These are phyloP conservation scores for Chrysotoxum bicinctum DNA, from an alignment of 2,888 invertebrate genomes.

Conservation along the genomic window DNA sequence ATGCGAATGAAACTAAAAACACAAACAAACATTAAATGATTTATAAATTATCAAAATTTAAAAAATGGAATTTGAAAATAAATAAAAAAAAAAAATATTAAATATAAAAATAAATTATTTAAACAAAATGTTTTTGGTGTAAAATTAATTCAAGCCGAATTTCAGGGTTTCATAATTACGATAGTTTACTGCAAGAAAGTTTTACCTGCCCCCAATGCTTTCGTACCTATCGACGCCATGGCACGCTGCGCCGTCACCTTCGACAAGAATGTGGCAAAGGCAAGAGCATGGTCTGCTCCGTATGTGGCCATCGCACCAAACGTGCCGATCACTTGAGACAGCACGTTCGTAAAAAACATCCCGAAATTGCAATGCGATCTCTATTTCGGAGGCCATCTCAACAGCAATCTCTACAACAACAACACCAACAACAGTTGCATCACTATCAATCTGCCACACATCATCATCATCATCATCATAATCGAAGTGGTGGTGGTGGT, in stretches of 20 bases:
- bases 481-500: neutral
- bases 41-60: conserved; percentile 73
- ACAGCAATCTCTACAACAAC: conserved; percentile 75
- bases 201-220: conserved; percentile 82
- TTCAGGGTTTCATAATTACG: conserved; percentile 74
- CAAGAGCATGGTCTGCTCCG: conserved; percentile 82
- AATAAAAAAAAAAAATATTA: conserved; percentile 3
- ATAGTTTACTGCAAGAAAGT: conserved; percentile 77
- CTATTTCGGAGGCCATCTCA: conserved; percentile 77
- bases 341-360: conserved; percentile 83
- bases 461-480: conserved; percentile 60
- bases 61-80: conserved; percentile 21
- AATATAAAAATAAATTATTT: conserved; percentile 24
- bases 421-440: conserved; percentile 75
- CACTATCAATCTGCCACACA: conserved; percentile 33
- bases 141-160: conserved; percentile 73
- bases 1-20: conserved; percentile 54
- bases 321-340: conserved; percentile 83
- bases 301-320: conserved; percentile 83
- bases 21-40: conserved; percentile 63
- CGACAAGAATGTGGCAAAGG: conserved; percentile 84
- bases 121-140: conserved; percentile 68
- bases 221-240: conserved; percentile 83
- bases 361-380: conserved; percentile 81
- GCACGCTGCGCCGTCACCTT: conserved; percentile 83